A percentile compares a stretch with the other conserved stretches of the same genome.
These are phyloP conservation scores for Diuraphis noxia DNA, from an alignment of 1,140 invertebrate species.

Conservation along the genomic window DNA sequence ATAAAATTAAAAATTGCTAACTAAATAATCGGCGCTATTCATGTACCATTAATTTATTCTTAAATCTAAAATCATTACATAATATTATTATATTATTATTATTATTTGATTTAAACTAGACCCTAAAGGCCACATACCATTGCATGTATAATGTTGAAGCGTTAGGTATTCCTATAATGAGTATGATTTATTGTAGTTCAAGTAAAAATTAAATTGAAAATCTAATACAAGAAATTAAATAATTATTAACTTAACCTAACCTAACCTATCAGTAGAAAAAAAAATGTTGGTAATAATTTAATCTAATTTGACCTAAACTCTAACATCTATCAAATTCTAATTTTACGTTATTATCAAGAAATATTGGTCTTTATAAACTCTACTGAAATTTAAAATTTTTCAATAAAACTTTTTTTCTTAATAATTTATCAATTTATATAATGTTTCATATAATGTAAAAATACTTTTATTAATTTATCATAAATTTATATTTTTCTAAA, in stretches of 20 bases:
- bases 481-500: neutral
- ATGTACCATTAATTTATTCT: neutral
- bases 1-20: neutral
- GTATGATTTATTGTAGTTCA: neutral
- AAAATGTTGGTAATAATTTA: neutral
- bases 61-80: neutral
- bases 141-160: neutral
- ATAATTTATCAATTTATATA: neutral
- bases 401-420: neutral
- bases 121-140: neutral
- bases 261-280: conserved; percentile 10
- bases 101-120: neutral
- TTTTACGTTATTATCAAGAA: neutral
- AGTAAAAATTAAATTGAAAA: neutral
- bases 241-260: too few relatives aligned
- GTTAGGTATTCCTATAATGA: neutral
- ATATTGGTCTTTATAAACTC: neutral
- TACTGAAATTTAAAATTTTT: neutral
- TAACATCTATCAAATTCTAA: neutral
- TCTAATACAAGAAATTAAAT: neutral
- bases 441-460: neutral
- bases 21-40: neutral
- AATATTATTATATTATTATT: neutral
- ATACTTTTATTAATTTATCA: neutral
- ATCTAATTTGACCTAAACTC: conserved; percentile 27